Conservation (phyloP, 2,113 vertebrate species). For the Syngnathoides biaculeatus region DNA sequence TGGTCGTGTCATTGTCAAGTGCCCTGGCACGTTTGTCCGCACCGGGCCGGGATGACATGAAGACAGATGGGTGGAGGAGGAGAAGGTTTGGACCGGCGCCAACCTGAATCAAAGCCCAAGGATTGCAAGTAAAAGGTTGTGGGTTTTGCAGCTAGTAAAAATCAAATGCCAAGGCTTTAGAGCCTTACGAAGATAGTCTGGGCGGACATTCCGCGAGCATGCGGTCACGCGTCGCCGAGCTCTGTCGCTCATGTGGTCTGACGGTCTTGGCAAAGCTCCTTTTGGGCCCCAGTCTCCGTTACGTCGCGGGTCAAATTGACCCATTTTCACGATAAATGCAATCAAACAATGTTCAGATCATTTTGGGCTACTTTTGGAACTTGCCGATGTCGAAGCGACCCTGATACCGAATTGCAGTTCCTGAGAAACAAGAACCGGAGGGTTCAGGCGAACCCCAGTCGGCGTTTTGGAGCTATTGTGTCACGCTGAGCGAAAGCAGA, state of each 20-base stretch:
- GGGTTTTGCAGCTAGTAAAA: conserved; percentile 64
- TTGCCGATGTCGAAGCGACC: neutral
- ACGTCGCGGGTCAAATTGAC: neutral
- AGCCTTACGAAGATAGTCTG: conserved; percentile 45
- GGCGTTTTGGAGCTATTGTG: too few species aligned
- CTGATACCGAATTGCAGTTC: neutral
- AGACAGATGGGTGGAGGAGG: conserved; percentile 49
- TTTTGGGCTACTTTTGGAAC: neutral
- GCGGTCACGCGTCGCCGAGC: conserved; percentile 18
- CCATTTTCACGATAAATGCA: neutral
- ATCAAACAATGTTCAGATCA: neutral
- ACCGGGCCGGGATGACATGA: conserved; percentile 11
- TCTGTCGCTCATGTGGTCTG: conserved; percentile 11
- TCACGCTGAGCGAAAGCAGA: too few species aligned
- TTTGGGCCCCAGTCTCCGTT: conserved; percentile 2
- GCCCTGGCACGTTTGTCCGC: neutral
- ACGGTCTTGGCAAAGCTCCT: conserved; percentile 8
- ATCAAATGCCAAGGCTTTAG: conserved; percentile 56
- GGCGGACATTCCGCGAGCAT: conserved; percentile 14
- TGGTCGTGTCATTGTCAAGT: neutral
- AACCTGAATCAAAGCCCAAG: conserved; percentile 44
- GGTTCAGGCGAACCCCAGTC: too few species aligned
- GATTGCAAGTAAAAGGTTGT: conserved; percentile 62
- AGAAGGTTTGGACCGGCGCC: conserved; percentile 34
- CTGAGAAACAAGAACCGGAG: neutral